Evolutionary conservation across 1,140 invertebrate species (phyloP).

Genomic region (Grapholita molesta): DNA sequence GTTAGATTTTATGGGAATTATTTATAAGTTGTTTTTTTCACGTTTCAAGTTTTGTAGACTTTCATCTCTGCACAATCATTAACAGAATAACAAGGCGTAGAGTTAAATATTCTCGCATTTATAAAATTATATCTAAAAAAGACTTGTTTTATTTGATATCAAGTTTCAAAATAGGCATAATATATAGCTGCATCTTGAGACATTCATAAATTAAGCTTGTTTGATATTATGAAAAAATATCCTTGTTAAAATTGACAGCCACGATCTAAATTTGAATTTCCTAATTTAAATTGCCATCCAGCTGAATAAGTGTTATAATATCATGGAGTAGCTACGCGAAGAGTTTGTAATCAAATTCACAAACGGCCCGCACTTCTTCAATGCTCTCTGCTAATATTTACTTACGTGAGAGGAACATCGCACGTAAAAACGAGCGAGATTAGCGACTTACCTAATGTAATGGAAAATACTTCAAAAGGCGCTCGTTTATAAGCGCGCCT

Average conservation of each 20-base stretch:
- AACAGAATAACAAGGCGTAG: too few species aligned
- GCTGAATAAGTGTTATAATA: constrained; percentile 21
- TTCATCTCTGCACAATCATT: too few species aligned
- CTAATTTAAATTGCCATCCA: constrained; percentile 22
- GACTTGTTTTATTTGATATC: too few species aligned
- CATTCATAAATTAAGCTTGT: background rate
- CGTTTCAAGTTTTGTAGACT: too few species aligned
- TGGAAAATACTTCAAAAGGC: constrained; percentile 47
- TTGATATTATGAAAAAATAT: background rate
- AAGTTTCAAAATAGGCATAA: too few species aligned
- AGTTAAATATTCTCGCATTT: too few species aligned
- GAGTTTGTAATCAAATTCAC: constrained; percentile 35
- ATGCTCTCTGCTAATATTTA: constrained; percentile 39
- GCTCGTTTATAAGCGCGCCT: constrained; percentile 19
- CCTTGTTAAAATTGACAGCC: constrained; percentile 22
- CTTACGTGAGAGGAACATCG: constrained; percentile 22
- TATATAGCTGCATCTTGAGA: too few species aligned
- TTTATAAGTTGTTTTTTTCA: too few species aligned
- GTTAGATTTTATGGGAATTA: too few species aligned
- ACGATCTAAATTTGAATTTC: background rate
- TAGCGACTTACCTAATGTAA: constrained; percentile 44
- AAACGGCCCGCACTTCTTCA: constrained; percentile 23
- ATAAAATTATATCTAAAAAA: too few species aligned
- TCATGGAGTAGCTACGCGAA: constrained; percentile 4
- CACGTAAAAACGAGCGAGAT: constrained; percentile 41